phyloP scores from a whole-genome alignment of 1,140 invertebrate genomes.

The Nasonia longicornis region DNA sequence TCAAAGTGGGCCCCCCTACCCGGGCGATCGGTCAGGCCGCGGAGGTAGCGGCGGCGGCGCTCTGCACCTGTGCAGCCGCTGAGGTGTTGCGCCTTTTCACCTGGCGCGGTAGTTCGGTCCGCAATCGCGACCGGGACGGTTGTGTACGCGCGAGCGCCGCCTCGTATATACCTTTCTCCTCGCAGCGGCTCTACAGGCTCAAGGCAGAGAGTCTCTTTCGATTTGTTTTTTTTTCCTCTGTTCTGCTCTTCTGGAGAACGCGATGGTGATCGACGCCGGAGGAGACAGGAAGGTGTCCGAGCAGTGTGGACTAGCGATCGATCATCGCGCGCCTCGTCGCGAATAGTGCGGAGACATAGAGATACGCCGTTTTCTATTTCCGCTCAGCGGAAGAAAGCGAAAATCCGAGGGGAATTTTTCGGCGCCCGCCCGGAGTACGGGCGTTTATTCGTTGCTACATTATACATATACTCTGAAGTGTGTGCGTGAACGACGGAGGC shows the following conservation, averaged over 20 bases:
- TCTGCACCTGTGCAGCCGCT: conserved; percentile 64
- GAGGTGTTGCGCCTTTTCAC: conserved; percentile 66
- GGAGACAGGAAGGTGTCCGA: not conserved
- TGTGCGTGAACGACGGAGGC: not conserved
- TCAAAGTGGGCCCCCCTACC: conserved; percentile 61
- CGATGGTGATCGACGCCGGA: not conserved
- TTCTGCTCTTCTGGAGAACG: not conserved
- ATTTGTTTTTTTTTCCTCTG: not conserved
- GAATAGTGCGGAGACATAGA: not conserved
- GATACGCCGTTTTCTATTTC: not conserved
- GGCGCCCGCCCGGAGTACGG: not conserved
- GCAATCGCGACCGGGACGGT: conserved; percentile 60
- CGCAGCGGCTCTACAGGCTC: too few relatives aligned
- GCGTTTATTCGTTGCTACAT: not conserved
- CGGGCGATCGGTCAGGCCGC: conserved; percentile 41
- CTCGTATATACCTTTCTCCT: not conserved
- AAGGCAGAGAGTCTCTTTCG: not conserved
- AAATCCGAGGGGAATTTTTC: not conserved
- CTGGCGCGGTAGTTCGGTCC: conserved; percentile 61
- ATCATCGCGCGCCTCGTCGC: not conserved
- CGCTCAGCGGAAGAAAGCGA: too few relatives aligned
- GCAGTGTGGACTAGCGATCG: not conserved
- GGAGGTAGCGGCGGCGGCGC: conserved; percentile 36
- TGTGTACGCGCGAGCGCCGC: conserved; percentile 29
- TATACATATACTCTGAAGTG: not conserved